Conservation (phyloP, 2,797 vertebrate genomes). For the Cyclopterus lumpus region DNA sequence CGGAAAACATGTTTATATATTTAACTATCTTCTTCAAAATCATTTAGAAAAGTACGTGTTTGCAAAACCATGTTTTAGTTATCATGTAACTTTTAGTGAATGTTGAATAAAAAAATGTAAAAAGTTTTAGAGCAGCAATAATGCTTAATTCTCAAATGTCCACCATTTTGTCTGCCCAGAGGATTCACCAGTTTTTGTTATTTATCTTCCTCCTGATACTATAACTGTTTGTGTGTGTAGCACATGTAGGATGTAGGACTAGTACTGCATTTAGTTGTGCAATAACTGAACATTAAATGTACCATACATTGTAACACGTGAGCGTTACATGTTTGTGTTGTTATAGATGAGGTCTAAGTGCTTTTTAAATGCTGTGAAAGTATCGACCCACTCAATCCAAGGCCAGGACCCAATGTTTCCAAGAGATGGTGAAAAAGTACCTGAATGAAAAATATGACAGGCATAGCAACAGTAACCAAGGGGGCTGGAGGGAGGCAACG, state of each 20-base stretch:
- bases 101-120: no score
- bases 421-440: background rate
- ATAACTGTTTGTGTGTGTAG: background rate
- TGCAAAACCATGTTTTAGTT: background rate
- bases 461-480: conserved; percentile 8
- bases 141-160: background rate
- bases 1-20: no score
- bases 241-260: background rate
- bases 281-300: background rate
- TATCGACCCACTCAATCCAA: no score
- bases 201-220: background rate
- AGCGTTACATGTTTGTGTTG: background rate
- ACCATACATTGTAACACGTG: background rate
- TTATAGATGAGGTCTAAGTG: background rate
- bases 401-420: background rate
- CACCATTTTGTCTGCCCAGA: no score
- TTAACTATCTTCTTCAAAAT: background rate
- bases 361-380: background rate
- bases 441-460: background rate
- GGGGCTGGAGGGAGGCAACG: background rate
- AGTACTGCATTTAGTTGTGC: background rate
- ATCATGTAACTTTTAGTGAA: background rate
- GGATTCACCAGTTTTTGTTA: background rate
- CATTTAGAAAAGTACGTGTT: background rate
- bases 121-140: no score